These are phyloP conservation scores for Anastrepha ludens DNA, from an alignment of 1,140 invertebrate genomes.

Conservation along the genomic window DNA sequence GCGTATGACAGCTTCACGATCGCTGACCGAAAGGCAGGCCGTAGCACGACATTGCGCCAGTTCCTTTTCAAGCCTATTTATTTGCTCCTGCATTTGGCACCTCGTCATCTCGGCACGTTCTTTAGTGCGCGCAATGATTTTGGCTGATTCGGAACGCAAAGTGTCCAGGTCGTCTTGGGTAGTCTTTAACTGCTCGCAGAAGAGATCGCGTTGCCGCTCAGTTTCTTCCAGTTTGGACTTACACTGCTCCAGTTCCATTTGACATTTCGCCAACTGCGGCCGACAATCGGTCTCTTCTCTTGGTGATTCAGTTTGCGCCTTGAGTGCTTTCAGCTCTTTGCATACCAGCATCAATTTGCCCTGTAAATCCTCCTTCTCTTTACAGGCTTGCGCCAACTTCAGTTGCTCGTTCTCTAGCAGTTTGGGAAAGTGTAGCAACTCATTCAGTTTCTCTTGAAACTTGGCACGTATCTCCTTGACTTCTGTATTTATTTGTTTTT, in stretches of 20 bases:
- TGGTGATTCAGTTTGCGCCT: constrained; percentile 53
- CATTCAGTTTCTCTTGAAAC: constrained; percentile 85
- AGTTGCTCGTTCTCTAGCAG: constrained; percentile 83
- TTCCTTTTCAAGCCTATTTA: constrained; percentile 79
- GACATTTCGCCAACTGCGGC: constrained; percentile 67
- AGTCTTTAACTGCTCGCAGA: constrained; percentile 74
- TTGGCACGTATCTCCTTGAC: constrained; percentile 83
- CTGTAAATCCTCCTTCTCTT: constrained; percentile 74
- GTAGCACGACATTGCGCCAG: constrained; percentile 79
- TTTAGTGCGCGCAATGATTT: constrained; percentile 81
- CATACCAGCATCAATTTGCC: constrained; percentile 68
- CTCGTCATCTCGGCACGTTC: constrained; percentile 80
- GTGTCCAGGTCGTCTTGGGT: constrained; percentile 81
- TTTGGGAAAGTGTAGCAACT: constrained; percentile 83
- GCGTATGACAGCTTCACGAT: constrained; percentile 78
- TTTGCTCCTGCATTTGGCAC: constrained; percentile 78
- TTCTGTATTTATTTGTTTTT: constrained; percentile 84
- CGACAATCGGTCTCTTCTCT: constrained; percentile 60
- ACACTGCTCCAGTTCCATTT: constrained; percentile 64
- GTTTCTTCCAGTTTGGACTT: constrained; percentile 65
- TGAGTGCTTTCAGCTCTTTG: constrained; percentile 68
- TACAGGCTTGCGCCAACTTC: constrained; percentile 82
- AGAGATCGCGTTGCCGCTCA: constrained; percentile 66
- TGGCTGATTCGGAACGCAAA: constrained; percentile 82
- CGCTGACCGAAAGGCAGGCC: constrained; percentile 78